Evolutionary conservation across 2,797 vertebrate genomes (phyloP).

Genomic region (Cheirogaleus major): DNA sequence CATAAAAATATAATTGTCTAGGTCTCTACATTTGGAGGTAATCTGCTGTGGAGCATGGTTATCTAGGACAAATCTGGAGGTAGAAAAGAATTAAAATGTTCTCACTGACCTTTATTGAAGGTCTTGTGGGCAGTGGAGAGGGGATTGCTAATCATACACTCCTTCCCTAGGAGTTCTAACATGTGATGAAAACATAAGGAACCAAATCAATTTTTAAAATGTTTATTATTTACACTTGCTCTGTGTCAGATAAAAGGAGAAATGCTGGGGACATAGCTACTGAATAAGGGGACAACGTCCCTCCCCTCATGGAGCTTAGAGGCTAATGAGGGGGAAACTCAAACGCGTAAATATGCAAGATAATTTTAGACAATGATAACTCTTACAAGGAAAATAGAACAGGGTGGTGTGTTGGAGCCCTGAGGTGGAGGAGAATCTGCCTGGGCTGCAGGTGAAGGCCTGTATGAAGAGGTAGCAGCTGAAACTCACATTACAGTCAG

Average conservation of each 20-base stretch:
- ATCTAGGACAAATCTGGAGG: neutral
- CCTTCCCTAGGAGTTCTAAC: neutral
- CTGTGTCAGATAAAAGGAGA: neutral
- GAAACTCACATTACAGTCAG: neutral
- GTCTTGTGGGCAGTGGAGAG: neutral
- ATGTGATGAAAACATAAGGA: neutral
- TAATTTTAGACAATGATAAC: neutral
- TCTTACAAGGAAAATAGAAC: neutral
- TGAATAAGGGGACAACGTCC: neutral
- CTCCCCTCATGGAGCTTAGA: neutral
- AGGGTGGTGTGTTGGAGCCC: too few relatives aligned
- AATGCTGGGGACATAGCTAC: neutral
- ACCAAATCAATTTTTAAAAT: neutral
- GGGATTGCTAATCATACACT: neutral
- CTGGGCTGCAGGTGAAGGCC: neutral
- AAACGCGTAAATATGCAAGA: neutral
- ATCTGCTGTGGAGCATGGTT: neutral
- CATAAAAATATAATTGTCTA: neutral
- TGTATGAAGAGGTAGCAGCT: neutral
- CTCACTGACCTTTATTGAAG: neutral
- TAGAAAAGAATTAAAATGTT: neutral
- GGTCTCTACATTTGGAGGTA: neutral
- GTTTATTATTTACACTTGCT: neutral
- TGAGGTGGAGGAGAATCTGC: accelerated
- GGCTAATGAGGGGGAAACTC: neutral